A percentile compares a stretch with the other conserved stretches of the same genome.
These are phyloP conservation scores for Odobenus rosmarus DNA, from an alignment of 2,113 vertebrate genomes.

Conservation along the genomic window DNA sequence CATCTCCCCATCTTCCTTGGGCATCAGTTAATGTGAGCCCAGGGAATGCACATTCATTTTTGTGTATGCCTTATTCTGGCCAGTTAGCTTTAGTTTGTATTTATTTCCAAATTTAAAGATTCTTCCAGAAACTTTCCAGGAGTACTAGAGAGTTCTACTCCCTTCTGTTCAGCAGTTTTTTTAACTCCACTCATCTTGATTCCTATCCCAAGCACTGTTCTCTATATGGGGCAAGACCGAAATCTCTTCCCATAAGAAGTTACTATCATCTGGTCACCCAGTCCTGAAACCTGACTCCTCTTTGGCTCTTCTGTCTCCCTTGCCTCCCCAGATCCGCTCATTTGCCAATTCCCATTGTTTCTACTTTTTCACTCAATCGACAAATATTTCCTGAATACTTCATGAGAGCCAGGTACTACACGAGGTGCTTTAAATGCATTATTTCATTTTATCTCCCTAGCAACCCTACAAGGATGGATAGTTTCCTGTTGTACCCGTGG, in stretches of 20 bases:
- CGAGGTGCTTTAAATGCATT: slow-evolving; percentile 10
- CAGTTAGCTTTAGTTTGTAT: slow-evolving; percentile 27
- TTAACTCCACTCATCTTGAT: background rate
- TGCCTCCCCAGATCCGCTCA: background rate
- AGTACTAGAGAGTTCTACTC: background rate
- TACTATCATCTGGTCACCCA: background rate
- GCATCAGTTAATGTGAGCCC: background rate
- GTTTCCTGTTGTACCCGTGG: background rate
- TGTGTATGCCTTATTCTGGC: background rate
- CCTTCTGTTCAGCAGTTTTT: background rate
- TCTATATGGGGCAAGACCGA: background rate
- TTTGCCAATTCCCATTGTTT: background rate
- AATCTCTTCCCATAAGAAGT: background rate
- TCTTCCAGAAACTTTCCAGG: background rate
- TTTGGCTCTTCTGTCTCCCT: background rate
- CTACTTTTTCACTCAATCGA: slow-evolving; percentile 17
- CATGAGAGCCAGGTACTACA: background rate
- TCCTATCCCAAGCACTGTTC: background rate
- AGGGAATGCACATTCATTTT: background rate
- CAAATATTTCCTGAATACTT: background rate
- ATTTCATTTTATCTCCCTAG: slow-evolving; percentile 37
- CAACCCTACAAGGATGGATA: background rate
- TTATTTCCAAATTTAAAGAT: slow-evolving; percentile 29
- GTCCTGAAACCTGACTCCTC: background rate
- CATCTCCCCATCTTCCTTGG: background rate